Conservation (phyloP, 1,140 invertebrate genomes). For the Palaemon carinicauda region DNA sequence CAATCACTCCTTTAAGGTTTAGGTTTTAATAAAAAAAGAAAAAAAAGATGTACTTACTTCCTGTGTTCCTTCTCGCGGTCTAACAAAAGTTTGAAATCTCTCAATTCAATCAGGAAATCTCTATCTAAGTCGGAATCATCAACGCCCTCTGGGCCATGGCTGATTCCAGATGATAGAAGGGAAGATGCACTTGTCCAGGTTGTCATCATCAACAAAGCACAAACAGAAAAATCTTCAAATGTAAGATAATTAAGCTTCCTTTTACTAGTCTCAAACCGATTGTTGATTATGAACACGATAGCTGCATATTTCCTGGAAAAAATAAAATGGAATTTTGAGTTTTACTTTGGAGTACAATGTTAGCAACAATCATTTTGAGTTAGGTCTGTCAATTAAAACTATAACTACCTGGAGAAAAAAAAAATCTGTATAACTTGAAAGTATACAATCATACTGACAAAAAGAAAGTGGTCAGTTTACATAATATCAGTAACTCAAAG, state of each 20-base stretch:
- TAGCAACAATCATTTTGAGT: too few relatives aligned
- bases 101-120: constrained; percentile 87
- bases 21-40: constrained; percentile 60
- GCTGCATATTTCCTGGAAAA: constrained; percentile 83
- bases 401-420: too few relatives aligned
- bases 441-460: too few relatives aligned
- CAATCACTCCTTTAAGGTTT: constrained; percentile 69
- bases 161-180: not conserved
- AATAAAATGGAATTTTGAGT: too few relatives aligned
- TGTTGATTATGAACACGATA: constrained; percentile 89
- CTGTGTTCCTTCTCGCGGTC: constrained; percentile 93
- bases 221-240: constrained; percentile 87
- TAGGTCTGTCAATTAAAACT: too few relatives aligned
- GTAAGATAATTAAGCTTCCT: constrained; percentile 87
- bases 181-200: constrained; percentile 75
- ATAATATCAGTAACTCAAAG: too few relatives aligned
- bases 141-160: constrained; percentile 72
- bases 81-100: constrained; percentile 82
- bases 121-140: constrained; percentile 82
- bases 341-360: not conserved
- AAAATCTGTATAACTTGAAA: too few relatives aligned
- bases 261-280: constrained; percentile 93
- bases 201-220: constrained; percentile 87
- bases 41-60: constrained; percentile 71
- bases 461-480: too few relatives aligned